These are phyloP conservation scores for Thereuonema tuberculata DNA, from an alignment of 1,140 invertebrate genomes.

Conservation along the genomic window DNA sequence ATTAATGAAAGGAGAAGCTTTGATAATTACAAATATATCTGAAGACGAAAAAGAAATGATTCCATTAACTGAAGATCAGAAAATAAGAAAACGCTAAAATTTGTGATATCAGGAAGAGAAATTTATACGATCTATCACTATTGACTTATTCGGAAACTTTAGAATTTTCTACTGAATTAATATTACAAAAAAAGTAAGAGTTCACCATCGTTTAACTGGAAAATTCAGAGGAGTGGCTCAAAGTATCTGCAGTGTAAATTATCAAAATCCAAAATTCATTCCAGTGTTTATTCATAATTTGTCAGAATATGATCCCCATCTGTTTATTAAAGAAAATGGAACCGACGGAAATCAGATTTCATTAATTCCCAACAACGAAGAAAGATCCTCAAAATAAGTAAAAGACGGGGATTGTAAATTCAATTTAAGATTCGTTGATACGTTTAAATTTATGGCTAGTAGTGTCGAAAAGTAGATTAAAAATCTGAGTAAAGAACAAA, in stretches of 20 bases:
- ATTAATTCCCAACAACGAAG: conserved; percentile 30
- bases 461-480: neutral
- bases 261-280: conserved; percentile 20
- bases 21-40: neutral
- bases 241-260: conserved; percentile 5
- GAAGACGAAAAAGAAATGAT: neutral
- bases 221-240: neutral
- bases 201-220: neutral
- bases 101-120: neutral
- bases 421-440: neutral
- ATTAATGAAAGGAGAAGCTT: neutral
- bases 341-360: conserved; percentile 23
- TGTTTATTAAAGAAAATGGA: conserved; percentile 25
- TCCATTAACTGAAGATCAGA: neutral
- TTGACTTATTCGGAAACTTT: conserved; percentile 9
- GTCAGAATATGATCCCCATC: conserved; percentile 27
- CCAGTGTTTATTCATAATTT: conserved; percentile 33
- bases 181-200: neutral
- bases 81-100: neutral
- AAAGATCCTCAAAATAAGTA: conserved; percentile 15
- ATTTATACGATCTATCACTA: conserved; percentile 13
- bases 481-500: neutral
- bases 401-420: neutral
- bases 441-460: neutral
- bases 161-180: neutral